Evolutionary conservation across 2,113 vertebrate genomes (phyloP).

Genomic region (Etia nguti): DNA sequence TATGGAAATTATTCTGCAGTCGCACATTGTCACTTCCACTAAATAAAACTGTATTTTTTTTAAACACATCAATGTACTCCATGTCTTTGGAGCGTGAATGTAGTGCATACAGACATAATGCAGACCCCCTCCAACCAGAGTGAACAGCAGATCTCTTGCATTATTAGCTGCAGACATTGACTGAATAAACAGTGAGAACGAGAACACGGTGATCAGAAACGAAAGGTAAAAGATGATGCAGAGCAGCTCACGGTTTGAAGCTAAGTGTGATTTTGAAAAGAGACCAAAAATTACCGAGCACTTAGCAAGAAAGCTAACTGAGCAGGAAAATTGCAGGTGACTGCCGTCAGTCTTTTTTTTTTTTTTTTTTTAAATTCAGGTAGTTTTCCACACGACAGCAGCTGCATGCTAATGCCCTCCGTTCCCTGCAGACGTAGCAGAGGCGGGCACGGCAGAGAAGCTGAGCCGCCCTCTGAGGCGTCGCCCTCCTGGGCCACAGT

Average conservation of each 20-base stretch:
- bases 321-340: not conserved
- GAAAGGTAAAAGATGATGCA: not conserved
- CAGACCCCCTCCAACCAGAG: not conserved
- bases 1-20: not conserved
- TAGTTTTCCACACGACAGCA: not conserved
- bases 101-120: not conserved
- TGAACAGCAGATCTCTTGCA: not conserved
- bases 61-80: not conserved
- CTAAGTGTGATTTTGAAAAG: not conserved
- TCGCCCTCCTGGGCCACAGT: constrained; percentile 73
- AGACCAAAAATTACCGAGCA: not conserved
- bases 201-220: not conserved
- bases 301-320: not conserved
- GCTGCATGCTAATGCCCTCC: not conserved
- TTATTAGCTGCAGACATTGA: not conserved
- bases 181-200: not conserved
- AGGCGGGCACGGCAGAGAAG: constrained; percentile 41
- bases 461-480: not conserved
- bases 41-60: not conserved
- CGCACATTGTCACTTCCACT: not conserved
- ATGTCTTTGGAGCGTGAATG: not conserved
- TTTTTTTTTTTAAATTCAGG: not conserved
- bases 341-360: not conserved
- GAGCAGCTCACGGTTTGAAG: not conserved
- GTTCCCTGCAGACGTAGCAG: constrained; percentile 63